These are phyloP conservation scores for Tachyglossus aculeatus DNA, from an alignment of 2,797 vertebrate species.

Conservation along the genomic window DNA sequence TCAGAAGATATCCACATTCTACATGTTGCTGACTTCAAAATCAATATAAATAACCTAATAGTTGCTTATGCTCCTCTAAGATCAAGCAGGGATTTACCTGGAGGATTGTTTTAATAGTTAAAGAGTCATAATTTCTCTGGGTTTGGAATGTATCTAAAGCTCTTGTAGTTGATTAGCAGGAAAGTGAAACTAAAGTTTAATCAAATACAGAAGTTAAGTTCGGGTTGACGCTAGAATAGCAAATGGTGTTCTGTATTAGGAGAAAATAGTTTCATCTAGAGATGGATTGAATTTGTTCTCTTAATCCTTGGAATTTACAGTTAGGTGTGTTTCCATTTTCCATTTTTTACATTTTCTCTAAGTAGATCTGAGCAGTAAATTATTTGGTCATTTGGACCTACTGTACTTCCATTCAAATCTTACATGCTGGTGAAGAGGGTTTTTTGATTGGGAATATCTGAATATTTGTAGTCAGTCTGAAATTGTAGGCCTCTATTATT, in stretches of 20 bases:
- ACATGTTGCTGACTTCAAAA: neutral
- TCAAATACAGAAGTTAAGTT: constrained; percentile 5
- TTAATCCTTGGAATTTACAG: too few species aligned
- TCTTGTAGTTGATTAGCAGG: constrained; percentile 37
- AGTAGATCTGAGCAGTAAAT: too few species aligned
- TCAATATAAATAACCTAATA: constrained; percentile 23
- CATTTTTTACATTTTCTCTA: too few species aligned
- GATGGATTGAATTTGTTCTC: too few species aligned
- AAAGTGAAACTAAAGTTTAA: constrained; percentile 24
- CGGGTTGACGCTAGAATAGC: neutral
- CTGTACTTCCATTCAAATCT: too few species aligned
- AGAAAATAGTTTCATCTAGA: neutral
- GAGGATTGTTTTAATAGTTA: constrained; percentile 35
- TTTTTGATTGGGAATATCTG: too few species aligned
- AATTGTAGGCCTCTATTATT: too few species aligned
- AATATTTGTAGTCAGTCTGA: too few species aligned
- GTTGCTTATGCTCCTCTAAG: constrained; percentile 20
- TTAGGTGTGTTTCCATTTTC: too few species aligned
- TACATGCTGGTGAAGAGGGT: too few species aligned
- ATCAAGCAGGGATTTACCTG: constrained; percentile 39
- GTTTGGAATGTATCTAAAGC: neutral
- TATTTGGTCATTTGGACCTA: too few species aligned
- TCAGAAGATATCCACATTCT: too few species aligned
- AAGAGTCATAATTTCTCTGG: constrained; percentile 39
- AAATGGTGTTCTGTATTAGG: neutral